Evolutionary conservation across 2,113 vertebrate genomes (phyloP).

Genomic region (Ondatra zibethicus): DNA sequence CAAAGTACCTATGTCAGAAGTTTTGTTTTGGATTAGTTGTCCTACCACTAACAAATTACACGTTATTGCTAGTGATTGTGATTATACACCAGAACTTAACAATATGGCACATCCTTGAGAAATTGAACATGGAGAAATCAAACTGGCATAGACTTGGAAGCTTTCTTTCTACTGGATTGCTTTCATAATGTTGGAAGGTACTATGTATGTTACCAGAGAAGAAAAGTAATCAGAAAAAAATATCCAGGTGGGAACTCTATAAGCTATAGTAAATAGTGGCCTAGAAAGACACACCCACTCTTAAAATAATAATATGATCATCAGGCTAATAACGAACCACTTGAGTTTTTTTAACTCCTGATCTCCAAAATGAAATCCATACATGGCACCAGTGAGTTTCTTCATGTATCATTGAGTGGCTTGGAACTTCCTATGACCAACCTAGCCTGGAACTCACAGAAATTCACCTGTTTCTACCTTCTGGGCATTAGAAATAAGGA

Average conservation of each 20-base stretch:
- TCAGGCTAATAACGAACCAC: not conserved
- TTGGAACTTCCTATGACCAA: not conserved
- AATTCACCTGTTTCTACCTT: not conserved
- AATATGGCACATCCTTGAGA: not conserved
- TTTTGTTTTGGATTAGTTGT: not conserved
- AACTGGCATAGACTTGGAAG: not conserved
- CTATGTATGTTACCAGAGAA: not conserved
- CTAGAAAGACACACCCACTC: not conserved
- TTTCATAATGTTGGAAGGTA: not conserved
- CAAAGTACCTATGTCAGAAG: not conserved
- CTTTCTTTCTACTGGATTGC: not conserved
- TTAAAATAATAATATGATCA: not conserved
- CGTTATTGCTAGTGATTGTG: not conserved
- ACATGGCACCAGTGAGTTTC: not conserved
- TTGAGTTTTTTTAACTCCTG: not conserved
- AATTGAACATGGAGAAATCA: not conserved
- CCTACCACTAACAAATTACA: not conserved
- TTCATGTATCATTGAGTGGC: not conserved
- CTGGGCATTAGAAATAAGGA: not conserved
- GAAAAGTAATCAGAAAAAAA: not conserved
- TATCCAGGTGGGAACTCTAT: not conserved
- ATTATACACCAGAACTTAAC: not conserved
- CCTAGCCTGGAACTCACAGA: not conserved
- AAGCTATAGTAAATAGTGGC: not conserved
- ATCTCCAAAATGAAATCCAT: not conserved